Percentiles rank a stretch among this genome's conserved stretches.
Conservation (phyloP, 2,888 invertebrate species). For the Drosophila lacicola region DNA sequence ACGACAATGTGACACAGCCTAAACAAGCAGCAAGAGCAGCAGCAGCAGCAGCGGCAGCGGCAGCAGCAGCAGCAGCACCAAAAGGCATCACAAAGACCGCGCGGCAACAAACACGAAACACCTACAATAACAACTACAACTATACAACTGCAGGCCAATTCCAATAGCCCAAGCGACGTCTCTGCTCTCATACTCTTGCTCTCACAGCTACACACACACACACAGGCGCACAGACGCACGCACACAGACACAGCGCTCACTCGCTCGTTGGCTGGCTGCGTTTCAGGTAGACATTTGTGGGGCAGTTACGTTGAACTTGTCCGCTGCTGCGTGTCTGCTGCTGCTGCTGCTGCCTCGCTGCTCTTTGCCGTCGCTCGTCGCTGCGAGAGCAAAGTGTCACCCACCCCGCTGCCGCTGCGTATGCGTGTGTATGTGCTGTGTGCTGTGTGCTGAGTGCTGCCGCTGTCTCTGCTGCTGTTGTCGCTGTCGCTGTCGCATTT, state of each 20-base stretch:
- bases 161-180: constrained; percentile 56
- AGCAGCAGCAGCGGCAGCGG: neutral
- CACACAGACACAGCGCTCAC: constrained; percentile 24
- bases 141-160: constrained; percentile 62
- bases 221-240: neutral
- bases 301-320: constrained; percentile 85
- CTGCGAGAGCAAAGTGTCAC: constrained; percentile 67
- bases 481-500: constrained; percentile 47
- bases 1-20: constrained; percentile 73
- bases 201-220: constrained; percentile 23
- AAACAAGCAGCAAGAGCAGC: constrained; percentile 39
- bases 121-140: constrained; percentile 34
- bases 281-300: constrained; percentile 78
- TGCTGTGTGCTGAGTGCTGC: constrained; percentile 27
- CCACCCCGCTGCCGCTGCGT: constrained; percentile 54
- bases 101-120: constrained; percentile 27
- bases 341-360: constrained; percentile 18
- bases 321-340: constrained; percentile 82
- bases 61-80: constrained; percentile 3
- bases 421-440: constrained; percentile 18
- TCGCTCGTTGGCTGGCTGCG: constrained; percentile 51
- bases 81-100: constrained; percentile 15
- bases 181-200: constrained; percentile 38
- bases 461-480: constrained; percentile 48
- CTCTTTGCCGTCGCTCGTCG: constrained; percentile 20